A percentile compares a stretch with the other conserved stretches of the same genome.
These are phyloP conservation scores for Sycophila sp. DNA, from an alignment of 1,140 invertebrate genomes.

Conservation along the genomic window DNA sequence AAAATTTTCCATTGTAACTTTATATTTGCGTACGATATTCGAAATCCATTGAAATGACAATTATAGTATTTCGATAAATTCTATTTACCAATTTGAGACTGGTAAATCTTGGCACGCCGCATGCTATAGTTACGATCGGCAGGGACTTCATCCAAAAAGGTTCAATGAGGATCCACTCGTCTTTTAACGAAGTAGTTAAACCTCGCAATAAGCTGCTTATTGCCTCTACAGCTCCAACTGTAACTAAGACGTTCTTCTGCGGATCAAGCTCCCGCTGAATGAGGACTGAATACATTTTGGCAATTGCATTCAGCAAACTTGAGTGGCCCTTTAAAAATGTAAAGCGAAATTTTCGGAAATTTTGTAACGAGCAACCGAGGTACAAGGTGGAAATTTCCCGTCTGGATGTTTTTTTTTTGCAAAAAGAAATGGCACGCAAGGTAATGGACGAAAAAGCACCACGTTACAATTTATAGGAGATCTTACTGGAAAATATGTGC, in stretches of 20 bases:
- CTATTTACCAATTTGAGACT: slow-evolving; percentile 79
- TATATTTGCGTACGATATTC: too few relatives aligned
- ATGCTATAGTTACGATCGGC: slow-evolving; percentile 87
- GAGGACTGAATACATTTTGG: slow-evolving; percentile 86
- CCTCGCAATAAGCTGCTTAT: slow-evolving; percentile 85
- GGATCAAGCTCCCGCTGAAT: slow-evolving; percentile 80
- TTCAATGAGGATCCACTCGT: slow-evolving; percentile 97
- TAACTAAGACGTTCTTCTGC: slow-evolving; percentile 86
- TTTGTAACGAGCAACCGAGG: too few relatives aligned
- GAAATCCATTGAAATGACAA: too few relatives aligned
- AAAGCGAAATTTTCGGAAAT: too few relatives aligned
- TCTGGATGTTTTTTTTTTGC: too few relatives aligned
- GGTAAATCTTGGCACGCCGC: slow-evolving; percentile 88
- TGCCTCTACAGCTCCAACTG: slow-evolving; percentile 91
- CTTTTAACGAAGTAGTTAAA: slow-evolving; percentile 81
- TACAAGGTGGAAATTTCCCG: too few relatives aligned
- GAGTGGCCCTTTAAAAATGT: slow-evolving; percentile 98
- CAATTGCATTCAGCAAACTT: slow-evolving; percentile 83
- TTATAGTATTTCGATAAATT: background rate
- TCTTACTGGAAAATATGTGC: too few relatives aligned
- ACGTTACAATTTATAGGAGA: too few relatives aligned
- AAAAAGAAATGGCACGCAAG: too few relatives aligned
- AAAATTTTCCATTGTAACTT: too few relatives aligned
- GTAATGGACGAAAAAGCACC: too few relatives aligned
- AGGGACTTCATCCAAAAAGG: slow-evolving; percentile 98